A percentile compares a stretch with the other conserved stretches of the same genome.
phyloP scores from a whole-genome alignment of 1,140 invertebrate species.

The Nephila pilipes region DNA sequence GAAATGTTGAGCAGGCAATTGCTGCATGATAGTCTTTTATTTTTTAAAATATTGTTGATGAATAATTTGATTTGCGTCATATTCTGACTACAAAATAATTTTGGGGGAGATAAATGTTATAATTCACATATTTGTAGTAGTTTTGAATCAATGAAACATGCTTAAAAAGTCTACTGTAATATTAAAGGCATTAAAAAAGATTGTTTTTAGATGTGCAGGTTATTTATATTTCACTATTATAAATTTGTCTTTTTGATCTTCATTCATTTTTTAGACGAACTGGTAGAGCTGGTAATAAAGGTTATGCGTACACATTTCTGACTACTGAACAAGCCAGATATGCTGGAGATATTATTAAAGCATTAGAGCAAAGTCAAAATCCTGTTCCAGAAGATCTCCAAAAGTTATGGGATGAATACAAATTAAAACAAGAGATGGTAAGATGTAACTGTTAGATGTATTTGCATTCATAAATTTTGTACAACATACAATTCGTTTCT shows the following conservation, averaged over 20 bases:
- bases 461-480: background rate
- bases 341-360: constrained; percentile 95
- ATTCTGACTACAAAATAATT: no score
- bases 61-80: no score
- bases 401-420: constrained; percentile 94
- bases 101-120: no score
- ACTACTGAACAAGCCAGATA: constrained; percentile 96
- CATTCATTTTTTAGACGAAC: constrained; percentile 82
- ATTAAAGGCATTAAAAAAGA: background rate
- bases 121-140: no score
- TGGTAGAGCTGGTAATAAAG: constrained; percentile 97
- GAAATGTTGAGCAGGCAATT: no score
- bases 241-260: background rate
- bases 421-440: constrained; percentile 92
- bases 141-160: no score
- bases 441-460: constrained; percentile 81
- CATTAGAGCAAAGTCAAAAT: constrained; percentile 91
- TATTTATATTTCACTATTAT: background rate
- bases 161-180: no score
- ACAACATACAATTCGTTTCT: no score
- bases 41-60: no score
- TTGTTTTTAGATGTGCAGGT: background rate
- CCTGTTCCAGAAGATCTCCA: constrained; percentile 89
- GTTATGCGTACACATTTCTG: constrained; percentile 97
- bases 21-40: no score